Base-by-base conservation (phyloP, 2,797 vertebrate species). In the Novumbra hubbsi region DNA sequence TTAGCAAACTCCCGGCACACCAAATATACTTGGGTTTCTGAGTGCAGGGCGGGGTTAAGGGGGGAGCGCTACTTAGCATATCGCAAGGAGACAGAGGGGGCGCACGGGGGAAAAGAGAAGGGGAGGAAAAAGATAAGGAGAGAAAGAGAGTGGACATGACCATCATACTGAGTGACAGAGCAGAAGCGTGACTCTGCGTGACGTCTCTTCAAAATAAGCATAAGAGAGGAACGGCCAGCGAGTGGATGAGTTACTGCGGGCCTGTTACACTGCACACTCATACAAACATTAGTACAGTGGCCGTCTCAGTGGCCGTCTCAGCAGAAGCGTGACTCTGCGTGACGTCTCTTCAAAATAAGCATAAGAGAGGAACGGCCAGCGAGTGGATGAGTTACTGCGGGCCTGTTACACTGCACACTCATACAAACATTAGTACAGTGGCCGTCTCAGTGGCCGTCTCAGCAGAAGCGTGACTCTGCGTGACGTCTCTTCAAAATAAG, bases 1-100 rank as follows among this genome's bases (percentile, higher is more conserved):
- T 87, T 92, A 89, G 88, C 90, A 92, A 90, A 87, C 3, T 21
- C 21, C 7, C 69, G 70, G 83, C 81, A 76, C 79, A 83, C 82
- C 79, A 86, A 90, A 90, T 84, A 87, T 88, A 86, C 72, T 79
- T 85, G 73, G 78, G 86, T 81, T 80, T 84, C 73, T 76, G 69
- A 84, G 79, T 84, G 76, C 88, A 81, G 78, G 82, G 77, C 70
- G 73, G 76, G 85, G 86, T 85, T 82, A 86, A 88, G 85, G 78
- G 83, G 77, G 82, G 76, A 78, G 1, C 71, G 73, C 82, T 90
- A 78, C 80, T 90, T 88, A 88, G 82, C 85, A 89, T 89, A 87
- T 84, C 79, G 84, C 85, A 90, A 90, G 82, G 82, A 87, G 82
- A 87, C 69, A 52, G 73, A 81, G 83, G 84, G 86, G 86, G 80